phyloP scores from a whole-genome alignment of 2,888 invertebrate genomes.

The Diarsia rubi region DNA sequence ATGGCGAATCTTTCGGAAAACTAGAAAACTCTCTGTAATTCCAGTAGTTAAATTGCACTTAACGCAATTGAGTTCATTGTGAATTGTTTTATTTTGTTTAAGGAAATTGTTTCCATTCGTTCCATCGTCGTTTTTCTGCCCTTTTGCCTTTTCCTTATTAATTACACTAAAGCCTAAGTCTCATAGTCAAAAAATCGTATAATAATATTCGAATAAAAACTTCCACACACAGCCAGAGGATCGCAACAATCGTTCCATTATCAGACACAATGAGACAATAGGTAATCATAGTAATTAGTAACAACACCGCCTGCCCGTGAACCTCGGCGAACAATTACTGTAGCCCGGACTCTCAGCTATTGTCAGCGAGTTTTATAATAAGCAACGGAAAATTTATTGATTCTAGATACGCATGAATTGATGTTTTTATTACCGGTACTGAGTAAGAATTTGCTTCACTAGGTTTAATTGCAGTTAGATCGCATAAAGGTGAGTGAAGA shows the following conservation, averaged over 20 bases:
- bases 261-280: conserved; percentile 80
- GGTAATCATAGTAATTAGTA: conserved; percentile 78
- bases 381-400: conserved; percentile 50
- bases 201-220: conserved; percentile 39
- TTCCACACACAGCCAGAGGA: conserved; percentile 30
- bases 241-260: conserved; percentile 51
- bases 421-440: conserved; percentile 26
- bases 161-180: neutral
- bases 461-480: conserved; percentile 13
- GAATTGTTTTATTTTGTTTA: neutral
- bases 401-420: conserved; percentile 42
- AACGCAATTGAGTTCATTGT: neutral
- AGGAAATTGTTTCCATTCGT: neutral
- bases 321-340: conserved; percentile 58
- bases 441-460: conserved; percentile 6
- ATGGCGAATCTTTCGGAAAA: neutral
- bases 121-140: neutral
- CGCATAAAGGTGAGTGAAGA: neutral
- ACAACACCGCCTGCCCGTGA: conserved; percentile 50
- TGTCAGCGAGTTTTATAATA: conserved; percentile 56
- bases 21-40: neutral
- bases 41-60: neutral
- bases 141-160: too few species aligned
- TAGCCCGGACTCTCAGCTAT: conserved; percentile 59
- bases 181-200: conserved; percentile 9